Evolutionary conservation across 2,113 vertebrate genomes (phyloP).

Genomic region (Pteruthius melanotis): DNA sequence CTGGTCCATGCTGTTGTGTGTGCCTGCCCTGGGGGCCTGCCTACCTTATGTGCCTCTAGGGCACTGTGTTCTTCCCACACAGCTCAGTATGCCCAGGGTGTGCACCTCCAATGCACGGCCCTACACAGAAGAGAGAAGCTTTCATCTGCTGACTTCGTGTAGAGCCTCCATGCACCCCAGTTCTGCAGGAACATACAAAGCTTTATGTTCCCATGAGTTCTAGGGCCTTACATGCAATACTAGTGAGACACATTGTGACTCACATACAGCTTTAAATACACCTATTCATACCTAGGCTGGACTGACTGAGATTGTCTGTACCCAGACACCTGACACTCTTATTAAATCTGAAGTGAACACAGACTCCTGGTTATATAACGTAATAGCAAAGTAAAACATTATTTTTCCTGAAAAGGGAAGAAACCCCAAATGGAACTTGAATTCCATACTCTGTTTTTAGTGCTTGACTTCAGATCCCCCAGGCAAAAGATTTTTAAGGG

Average conservation of each 20-base stretch:
- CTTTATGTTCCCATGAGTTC: background rate
- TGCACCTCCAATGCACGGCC: background rate
- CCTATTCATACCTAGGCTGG: background rate
- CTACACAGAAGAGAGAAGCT: background rate
- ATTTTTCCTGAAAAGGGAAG: background rate
- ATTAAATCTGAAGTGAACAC: background rate
- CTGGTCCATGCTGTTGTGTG: fast-evolving
- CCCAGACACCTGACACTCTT: background rate
- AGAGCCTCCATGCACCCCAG: background rate
- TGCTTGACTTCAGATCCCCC: background rate
- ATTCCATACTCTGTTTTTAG: background rate
- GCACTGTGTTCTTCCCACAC: background rate
- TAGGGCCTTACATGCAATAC: background rate
- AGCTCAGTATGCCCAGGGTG: background rate
- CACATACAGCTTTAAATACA: background rate
- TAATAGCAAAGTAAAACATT: background rate
- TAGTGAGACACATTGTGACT: background rate
- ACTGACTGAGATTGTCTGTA: background rate
- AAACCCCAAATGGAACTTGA: background rate
- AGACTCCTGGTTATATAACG: background rate
- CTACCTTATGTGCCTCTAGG: background rate
- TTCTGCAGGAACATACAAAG: background rate
- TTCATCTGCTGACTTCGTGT: background rate
- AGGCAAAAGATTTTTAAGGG: background rate
- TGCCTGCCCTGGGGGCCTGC: background rate